Conservation (phyloP, 2,797 vertebrate genomes). For the Acridotheres tristis region DNA sequence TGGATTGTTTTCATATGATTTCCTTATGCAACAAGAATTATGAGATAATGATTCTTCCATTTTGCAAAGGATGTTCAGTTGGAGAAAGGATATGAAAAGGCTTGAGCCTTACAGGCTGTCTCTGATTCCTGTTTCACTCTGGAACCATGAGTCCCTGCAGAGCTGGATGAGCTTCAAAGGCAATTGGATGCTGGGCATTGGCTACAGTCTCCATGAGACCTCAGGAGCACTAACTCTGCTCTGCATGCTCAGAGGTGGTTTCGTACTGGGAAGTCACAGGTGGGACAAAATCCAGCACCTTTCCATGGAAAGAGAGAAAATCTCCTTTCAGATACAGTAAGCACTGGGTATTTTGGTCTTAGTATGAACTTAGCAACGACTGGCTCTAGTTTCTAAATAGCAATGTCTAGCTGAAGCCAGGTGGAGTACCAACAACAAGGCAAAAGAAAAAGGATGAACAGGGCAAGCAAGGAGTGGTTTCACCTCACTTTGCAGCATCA, state of each 20-base stretch:
- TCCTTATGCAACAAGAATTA: not conserved
- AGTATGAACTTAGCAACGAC: not conserved
- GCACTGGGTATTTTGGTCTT: not conserved
- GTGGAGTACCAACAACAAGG: not conserved
- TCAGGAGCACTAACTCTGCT: not conserved
- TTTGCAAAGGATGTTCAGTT: not conserved
- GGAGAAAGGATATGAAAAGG: not conserved
- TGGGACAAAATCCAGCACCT: not conserved
- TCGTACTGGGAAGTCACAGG: not conserved
- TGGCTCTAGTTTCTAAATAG: not conserved
- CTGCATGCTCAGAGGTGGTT: not conserved
- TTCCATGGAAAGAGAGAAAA: not conserved
- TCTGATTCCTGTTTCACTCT: not conserved
- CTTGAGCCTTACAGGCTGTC: not conserved
- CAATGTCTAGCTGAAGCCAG: not conserved
- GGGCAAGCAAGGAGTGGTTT: not conserved
- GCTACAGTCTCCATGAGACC: not conserved
- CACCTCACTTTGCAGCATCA: not conserved
- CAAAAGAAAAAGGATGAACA: not conserved
- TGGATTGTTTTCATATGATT: not conserved
- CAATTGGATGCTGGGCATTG: accelerated
- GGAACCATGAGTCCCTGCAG: not conserved
- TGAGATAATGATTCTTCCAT: not conserved
- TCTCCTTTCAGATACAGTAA: not conserved
- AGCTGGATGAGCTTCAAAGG: not conserved